Base-by-base conservation (phyloP, 2,888 invertebrate genomes). In the Cosmopolites sordidus region DNA sequence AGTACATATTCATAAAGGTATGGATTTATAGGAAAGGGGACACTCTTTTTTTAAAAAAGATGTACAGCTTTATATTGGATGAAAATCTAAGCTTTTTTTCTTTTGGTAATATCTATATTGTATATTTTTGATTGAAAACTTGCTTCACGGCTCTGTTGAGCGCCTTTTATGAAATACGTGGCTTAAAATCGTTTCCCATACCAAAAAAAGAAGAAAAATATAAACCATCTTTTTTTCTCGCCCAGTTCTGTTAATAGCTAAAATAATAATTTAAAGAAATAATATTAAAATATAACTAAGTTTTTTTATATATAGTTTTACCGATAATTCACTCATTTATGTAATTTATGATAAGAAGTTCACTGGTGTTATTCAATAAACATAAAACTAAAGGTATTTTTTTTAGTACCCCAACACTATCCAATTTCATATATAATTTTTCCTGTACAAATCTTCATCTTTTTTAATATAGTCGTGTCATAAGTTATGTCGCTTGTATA, bases 361-460 rank as follows among this genome's bases (percentile, higher is more conserved):
- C 43, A 43, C 43, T 30, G 43, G 30, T 43, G 43, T 43, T 43
- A 43, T 30, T 43, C 29, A 43, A 43, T 43, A 43, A 43, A 43
- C 30, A 16, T 30, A 16, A 43, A 43, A 43, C 22, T 5, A 22
- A 22, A 22, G n/a, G n/a, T n/a, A n/a, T n/a, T n/a, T n/a, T n/a
- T n/a, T n/a, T n/a, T n/a, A n/a, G n/a, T n/a, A n/a, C n/a, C n/a
- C n/a, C n/a, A n/a, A n/a, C n/a, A n/a, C n/a, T n/a, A n/a, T n/a
- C n/a, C n/a, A n/a, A n/a, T n/a, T n/a, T n/a, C n/a, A 22, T 22
- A 22, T 22, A 22, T 22, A 22, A 8, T 22, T 22, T 22, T 22
- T 22, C 22, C n/a, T n/a, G n/a, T n/a, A n/a, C n/a, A n/a, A n/a
- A n/a, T n/a, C n/a, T n/a, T n/a, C n/a, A n/a, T n/a, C n/a, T n/a